Evolutionary conservation across 2,797 vertebrate genomes (phyloP).

Genomic region (Gobionotothen gibberifrons): DNA sequence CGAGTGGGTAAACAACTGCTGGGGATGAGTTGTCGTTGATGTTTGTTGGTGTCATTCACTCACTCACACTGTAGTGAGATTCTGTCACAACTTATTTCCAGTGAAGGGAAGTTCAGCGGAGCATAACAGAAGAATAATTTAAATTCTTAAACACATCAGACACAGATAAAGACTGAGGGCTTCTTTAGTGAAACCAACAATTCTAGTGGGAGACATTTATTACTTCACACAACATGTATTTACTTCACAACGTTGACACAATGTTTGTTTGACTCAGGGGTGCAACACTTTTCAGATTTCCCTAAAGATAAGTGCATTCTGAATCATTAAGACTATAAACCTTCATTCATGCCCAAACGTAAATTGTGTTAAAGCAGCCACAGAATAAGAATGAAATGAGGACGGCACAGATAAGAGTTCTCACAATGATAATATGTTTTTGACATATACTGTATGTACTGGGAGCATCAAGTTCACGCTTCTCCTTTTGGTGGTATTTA

Average conservation of each 20-base stretch:
- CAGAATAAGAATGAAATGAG: too few species aligned
- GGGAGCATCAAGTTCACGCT: neutral
- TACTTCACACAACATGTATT: conserved; percentile 8
- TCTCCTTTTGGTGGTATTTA: neutral
- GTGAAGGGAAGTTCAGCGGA: neutral
- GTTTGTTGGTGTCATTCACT: conserved; percentile 12
- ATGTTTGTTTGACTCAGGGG: neutral
- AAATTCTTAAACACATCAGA: neutral
- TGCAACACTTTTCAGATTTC: neutral
- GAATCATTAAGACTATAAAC: too few species aligned
- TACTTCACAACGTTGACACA: neutral
- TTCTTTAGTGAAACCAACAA: neutral
- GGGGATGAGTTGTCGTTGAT: neutral
- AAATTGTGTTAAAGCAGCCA: too few species aligned
- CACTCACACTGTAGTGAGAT: neutral
- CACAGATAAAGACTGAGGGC: neutral
- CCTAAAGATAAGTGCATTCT: neutral
- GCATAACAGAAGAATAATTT: neutral
- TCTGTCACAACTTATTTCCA: conserved; percentile 7
- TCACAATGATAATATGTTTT: too few species aligned
- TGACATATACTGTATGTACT: too few species aligned
- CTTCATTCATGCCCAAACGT: too few species aligned
- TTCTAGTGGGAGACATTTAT: neutral
- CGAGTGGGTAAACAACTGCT: neutral
- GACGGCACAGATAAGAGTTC: too few species aligned